Conservation (phyloP, 2,113 vertebrate genomes). For the Gadus chalcogrammus region DNA sequence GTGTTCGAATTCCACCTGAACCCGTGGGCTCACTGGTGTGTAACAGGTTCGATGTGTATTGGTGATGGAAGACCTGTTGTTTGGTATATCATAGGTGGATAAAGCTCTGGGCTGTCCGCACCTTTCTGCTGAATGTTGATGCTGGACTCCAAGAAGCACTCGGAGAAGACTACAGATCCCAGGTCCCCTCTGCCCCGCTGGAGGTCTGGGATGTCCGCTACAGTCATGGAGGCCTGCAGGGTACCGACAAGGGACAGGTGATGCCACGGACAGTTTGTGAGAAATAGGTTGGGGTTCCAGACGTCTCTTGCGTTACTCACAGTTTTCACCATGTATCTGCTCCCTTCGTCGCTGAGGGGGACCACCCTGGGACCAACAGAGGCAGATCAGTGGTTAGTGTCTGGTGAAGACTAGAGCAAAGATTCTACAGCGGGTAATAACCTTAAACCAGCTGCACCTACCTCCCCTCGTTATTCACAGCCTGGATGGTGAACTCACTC, state of each 20-base stretch:
- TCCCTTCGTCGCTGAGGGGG: conserved; percentile 78
- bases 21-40: background rate
- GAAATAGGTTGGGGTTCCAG: background rate
- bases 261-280: background rate
- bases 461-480: conserved; percentile 90
- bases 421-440: background rate
- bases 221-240: conserved; percentile 80
- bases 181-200: conserved; percentile 70
- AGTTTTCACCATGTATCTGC: conserved; percentile 84
- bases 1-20: too few relatives aligned
- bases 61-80: background rate
- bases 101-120: conserved; percentile 30
- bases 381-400: background rate
- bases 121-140: conserved; percentile 88
- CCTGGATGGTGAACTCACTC: conserved; percentile 85
- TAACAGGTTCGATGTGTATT: conserved; percentile 5
- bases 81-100: background rate
- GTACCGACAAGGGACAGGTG: background rate
- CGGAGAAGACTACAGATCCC: conserved; percentile 92
- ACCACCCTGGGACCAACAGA: conserved; percentile 71
- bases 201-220: conserved; percentile 87
- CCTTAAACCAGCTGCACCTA: conserved; percentile 50
- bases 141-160: conserved; percentile 91
- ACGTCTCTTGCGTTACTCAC: conserved; percentile 68
- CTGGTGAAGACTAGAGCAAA: background rate